Evolutionary conservation across 1,140 invertebrate species (phyloP).

Genomic region (Rhynchophorus ferrugineus): DNA sequence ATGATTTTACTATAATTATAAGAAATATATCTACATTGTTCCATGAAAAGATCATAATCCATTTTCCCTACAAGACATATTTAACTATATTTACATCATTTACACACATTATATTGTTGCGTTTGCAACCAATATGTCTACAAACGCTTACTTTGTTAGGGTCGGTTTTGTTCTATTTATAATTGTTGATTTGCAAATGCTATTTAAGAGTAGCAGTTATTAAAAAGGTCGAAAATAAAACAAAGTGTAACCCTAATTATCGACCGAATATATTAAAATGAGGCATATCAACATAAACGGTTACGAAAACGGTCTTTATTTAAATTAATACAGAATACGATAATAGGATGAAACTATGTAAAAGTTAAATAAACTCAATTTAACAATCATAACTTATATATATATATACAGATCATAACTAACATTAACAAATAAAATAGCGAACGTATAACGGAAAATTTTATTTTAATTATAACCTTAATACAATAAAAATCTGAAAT

Average conservation of each 20-base stretch:
- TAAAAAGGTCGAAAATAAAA: not conserved
- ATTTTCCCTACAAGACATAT: no score
- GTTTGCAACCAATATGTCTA: no score
- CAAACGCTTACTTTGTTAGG: no score
- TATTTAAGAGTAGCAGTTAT: no score
- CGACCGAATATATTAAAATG: constrained; percentile 8
- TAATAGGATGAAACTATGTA: constrained; percentile 13
- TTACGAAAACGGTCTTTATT: not conserved
- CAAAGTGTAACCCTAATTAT: not conserved
- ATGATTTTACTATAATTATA: no score
- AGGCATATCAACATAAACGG: constrained; percentile 15
- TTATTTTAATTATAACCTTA: constrained; percentile 2
- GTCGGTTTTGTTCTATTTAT: no score
- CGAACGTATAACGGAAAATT: not conserved
- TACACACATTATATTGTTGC: no score
- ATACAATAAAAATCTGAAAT: constrained; percentile 4
- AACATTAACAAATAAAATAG: constrained; percentile 12
- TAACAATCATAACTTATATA: not conserved
- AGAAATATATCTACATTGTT: not conserved
- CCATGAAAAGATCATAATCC: no score
- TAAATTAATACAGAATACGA: not conserved
- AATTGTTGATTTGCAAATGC: no score
- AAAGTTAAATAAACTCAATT: constrained; percentile 3
- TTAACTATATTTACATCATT: no score
- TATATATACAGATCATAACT: constrained; percentile 11